Conservation (phyloP, 2,113 vertebrate species). For the Cromileptes altivelis region DNA sequence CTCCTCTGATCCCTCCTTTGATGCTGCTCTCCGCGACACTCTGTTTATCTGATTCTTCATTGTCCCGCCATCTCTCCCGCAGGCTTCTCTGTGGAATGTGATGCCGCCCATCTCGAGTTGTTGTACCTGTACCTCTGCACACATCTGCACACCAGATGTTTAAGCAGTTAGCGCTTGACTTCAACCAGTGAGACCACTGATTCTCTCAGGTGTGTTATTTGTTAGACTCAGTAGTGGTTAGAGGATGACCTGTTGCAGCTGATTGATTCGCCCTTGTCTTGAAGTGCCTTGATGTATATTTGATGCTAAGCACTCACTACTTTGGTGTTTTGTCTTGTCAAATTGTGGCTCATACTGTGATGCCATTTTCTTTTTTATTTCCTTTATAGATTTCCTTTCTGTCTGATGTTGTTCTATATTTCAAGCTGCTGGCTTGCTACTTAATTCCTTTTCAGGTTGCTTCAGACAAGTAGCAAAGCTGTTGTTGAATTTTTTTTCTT, state of each 20-base stretch:
- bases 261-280: neutral
- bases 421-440: neutral
- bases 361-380: neutral
- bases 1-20: constrained; percentile 49
- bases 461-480: neutral
- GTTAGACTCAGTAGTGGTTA: constrained; percentile 18
- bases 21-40: constrained; percentile 21
- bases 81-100: constrained; percentile 54
- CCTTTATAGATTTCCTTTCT: neutral
- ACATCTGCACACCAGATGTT: constrained; percentile 73
- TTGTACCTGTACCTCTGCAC: constrained; percentile 46
- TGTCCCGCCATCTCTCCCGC: constrained; percentile 46
- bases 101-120: constrained; percentile 17
- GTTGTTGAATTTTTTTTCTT: neutral
- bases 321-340: neutral
- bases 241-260: constrained; percentile 3
- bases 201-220: constrained; percentile 57
- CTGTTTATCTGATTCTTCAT: constrained; percentile 43
- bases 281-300: neutral
- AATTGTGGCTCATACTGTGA: neutral
- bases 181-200: constrained; percentile 16
- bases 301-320: neutral
- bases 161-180: constrained; percentile 5
- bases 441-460: neutral
- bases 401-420: neutral